Evolutionary conservation across 2,888 invertebrate species (phyloP).

Genomic region (Pristionchus mayeri): DNA sequence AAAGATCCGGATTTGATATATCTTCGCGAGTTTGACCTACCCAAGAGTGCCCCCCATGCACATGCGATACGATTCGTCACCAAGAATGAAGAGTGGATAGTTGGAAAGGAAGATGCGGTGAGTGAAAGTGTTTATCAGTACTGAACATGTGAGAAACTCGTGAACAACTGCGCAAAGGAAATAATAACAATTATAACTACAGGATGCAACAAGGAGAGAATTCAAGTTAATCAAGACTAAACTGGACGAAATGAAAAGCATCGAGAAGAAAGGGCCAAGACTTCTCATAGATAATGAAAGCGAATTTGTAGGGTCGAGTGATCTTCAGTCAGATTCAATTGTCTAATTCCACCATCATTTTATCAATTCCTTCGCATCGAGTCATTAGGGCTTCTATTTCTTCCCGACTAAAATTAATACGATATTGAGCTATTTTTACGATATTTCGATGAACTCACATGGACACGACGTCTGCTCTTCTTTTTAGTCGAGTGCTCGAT

Average conservation of each 20-base stretch:
- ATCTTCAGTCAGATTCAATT: not conserved
- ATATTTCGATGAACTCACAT: not conserved
- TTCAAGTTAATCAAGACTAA: conserved; percentile 1
- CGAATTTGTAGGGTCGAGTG: not conserved
- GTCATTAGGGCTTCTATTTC: conserved; percentile 33
- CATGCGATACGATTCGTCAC: conserved; percentile 22
- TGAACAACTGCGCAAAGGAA: conserved; percentile 19
- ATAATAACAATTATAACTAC: not conserved
- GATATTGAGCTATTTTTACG: not conserved
- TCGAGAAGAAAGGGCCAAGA: conserved; percentile 15
- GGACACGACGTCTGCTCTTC: not conserved
- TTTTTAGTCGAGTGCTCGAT: not conserved
- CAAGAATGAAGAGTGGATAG: conserved; percentile 34
- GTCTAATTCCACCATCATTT: not conserved
- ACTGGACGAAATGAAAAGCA: not conserved
- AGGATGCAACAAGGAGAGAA: conserved; percentile 17
- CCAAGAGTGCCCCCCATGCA: not conserved
- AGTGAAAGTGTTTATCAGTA: not conserved
- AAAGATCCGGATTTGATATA: not conserved
- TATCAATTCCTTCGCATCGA: conserved; percentile 29
- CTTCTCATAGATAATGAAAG: conserved; percentile 27
- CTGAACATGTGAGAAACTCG: not conserved
- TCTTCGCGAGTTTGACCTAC: conserved; percentile 5
- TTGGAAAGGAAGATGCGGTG: conserved; percentile 10
- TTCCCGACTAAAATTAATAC: conserved; percentile 16